Conservation (phyloP, 2,113 vertebrate species). For the Zosterops hypoxanthus region DNA sequence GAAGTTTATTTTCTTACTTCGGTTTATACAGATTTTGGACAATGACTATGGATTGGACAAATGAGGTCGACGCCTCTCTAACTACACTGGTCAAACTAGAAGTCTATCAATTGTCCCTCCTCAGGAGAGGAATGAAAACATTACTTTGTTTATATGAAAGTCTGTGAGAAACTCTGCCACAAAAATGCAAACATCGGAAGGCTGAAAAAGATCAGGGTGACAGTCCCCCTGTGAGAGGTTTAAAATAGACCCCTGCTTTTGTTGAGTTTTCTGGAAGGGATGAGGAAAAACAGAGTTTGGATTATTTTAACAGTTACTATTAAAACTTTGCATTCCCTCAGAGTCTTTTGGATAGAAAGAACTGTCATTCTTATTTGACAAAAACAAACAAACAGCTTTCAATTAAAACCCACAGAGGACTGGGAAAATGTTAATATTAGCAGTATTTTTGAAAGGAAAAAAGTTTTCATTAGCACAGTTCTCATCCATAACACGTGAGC, state of each 20-base stretch:
- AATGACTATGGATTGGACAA: no score
- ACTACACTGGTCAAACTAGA: no score
- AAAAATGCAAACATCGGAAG: no score
- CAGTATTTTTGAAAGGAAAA: neutral
- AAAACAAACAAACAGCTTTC: neutral
- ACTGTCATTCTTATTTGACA: neutral
- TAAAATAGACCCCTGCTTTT: neutral
- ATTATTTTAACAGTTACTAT: neutral
- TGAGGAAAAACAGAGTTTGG: neutral
- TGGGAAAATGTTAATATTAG: neutral
- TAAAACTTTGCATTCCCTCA: neutral
- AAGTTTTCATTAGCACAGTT: neutral
- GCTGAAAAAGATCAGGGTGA: no score
- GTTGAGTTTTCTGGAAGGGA: neutral
- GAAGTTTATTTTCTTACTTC: no score
- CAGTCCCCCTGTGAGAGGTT: neutral
- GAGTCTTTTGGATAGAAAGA: neutral
- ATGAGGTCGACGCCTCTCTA: no score
- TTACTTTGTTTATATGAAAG: no score
- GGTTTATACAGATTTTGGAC: no score
- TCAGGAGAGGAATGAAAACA: no score
- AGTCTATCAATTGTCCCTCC: no score
- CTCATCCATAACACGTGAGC: neutral
- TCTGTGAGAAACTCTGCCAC: no score
- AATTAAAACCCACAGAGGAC: neutral